Base-by-base conservation (phyloP, 2,113 vertebrate species). In the Apus apus region DNA sequence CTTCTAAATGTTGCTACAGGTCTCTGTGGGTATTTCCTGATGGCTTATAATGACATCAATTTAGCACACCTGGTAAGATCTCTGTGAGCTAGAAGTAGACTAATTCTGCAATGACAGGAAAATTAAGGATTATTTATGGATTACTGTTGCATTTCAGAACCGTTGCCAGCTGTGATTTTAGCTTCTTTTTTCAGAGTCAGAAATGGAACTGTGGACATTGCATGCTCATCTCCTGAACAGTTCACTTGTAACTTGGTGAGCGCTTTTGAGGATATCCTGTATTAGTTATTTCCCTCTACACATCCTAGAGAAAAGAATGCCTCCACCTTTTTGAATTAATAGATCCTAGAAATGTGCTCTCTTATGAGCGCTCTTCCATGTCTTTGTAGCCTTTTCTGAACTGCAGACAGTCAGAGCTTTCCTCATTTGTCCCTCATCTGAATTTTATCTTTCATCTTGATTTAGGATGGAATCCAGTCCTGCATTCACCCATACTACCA, bases 21-120 rank as follows among this genome's bases (percentile, higher is more conserved):
- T 98, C 98, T 98, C 98, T 22, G 85, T 98, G 97, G 98, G 97
- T 98, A 97, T 97, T 98, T 98, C 98, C 96, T 98, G 97, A 97
- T 98, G 95, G 97, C 95, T 98, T 93, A 93, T 98, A 98, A 98
- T 98, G 97, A 98, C 97, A 98, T 97, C 97, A 98, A 96, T 98
- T 98, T 97, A 98, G 96, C 96, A 97, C 98, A 98, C 98, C 98
- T 98, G 98, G 97, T 97, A 97, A 92, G 94, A 96, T 97, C 94
- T 91, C 86, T 88, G 80, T 96, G 96, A 87, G 87, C 92, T 97
- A 97, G 96, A 98, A 98, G 97, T 97, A 87, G 96, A 91, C 97
- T 97, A 97, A 98, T 98, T 98, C 96, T 96, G 94, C 97, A 97
- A 89, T 94, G 97, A 97, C 94, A 94, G 92, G 97, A 97, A 98